Conservation (phyloP, 2,888 invertebrate genomes). For the Sphaeridia pumilis region DNA sequence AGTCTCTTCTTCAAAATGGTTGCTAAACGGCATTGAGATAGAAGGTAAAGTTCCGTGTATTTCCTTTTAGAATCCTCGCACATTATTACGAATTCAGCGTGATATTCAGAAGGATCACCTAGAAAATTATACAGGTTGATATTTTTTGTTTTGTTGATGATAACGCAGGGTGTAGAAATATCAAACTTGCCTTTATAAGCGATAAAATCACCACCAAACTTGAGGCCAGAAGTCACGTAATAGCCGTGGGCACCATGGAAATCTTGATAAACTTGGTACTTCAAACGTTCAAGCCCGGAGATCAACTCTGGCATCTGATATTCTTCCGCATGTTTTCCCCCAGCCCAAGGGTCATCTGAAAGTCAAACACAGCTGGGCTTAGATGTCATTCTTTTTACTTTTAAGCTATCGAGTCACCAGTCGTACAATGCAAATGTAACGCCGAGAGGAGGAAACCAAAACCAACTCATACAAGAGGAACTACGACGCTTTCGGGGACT, state of each 20-base stretch:
- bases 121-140: too few relatives aligned
- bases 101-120: slow-evolving; percentile 70
- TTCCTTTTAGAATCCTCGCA: slow-evolving; percentile 46
- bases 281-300: slow-evolving; percentile 45
- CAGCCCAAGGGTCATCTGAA: slow-evolving; percentile 43
- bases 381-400: too few relatives aligned
- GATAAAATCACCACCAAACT: slow-evolving; percentile 87
- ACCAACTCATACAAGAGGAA: neutral
- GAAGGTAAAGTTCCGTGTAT: slow-evolving; percentile 11
- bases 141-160: too few relatives aligned
- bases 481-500: neutral
- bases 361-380: too few relatives aligned
- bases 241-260: slow-evolving; percentile 67
- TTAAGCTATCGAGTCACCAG: too few relatives aligned
- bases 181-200: slow-evolving; percentile 62
- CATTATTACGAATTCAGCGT: slow-evolving; percentile 62
- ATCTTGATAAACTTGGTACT: slow-evolving; percentile 62
- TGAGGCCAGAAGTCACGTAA: slow-evolving; percentile 68
- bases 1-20: slow-evolving; percentile 25
- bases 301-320: slow-evolving; percentile 44
- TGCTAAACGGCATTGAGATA: slow-evolving; percentile 22
- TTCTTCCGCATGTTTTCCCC: slow-evolving; percentile 37
- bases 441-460: too few relatives aligned
- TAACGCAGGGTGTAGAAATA: too few relatives aligned
- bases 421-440: too few relatives aligned